Evolutionary conservation across 1,140 invertebrate species (phyloP), one percentile per base, ranked within the genome.

Genomic region (Drosophila nasuta): DNA sequence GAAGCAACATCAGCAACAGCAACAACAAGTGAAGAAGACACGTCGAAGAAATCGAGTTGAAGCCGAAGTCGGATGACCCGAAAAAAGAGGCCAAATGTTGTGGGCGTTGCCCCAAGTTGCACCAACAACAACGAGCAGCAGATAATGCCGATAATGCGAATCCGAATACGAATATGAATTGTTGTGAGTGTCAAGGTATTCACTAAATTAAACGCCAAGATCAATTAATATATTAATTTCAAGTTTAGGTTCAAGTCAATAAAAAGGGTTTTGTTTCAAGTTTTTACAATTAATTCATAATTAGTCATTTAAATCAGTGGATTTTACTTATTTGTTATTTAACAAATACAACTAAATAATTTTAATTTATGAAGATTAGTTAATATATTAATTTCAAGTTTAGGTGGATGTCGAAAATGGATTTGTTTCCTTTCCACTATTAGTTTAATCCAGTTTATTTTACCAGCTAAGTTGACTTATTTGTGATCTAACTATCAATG

Each of bases 81-180:
- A 25, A 73, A 56, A 25, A 85, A 60, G 62, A 69, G 62, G 71
- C 46, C 52, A 68, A 60, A 41, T 41, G 41, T 45, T 65, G 49
- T 67, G 69, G 81, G 81, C 78, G 81, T 85, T 58, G 54, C 74
- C 82, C 71, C 13, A 75, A 75, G 81, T 85, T 77, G 81, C 77
- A 80, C 71, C 62, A 66, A 64, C 77, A 66, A 64, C 77, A 45
- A 46, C 63, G 17, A 43, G 30, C 13, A 60, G 52, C 51, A 63
- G 28, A 48, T 35, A 63, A 70, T 48, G 43, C 25, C 25, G 54
- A 67, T 46, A 25, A 46, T 35, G 15, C 10, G 25, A 43, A 56
- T 67, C 8, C 7, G 10, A 45, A 20, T 6, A 33, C 30, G 41
- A 13, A 13, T 43, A 13, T 43, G 41, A 43, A 43, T 13, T 38